Evolutionary conservation across 2,797 vertebrate species (phyloP), one percentile per base, ranked within the genome.

Genomic region (Myripristis murdjan): DNA sequence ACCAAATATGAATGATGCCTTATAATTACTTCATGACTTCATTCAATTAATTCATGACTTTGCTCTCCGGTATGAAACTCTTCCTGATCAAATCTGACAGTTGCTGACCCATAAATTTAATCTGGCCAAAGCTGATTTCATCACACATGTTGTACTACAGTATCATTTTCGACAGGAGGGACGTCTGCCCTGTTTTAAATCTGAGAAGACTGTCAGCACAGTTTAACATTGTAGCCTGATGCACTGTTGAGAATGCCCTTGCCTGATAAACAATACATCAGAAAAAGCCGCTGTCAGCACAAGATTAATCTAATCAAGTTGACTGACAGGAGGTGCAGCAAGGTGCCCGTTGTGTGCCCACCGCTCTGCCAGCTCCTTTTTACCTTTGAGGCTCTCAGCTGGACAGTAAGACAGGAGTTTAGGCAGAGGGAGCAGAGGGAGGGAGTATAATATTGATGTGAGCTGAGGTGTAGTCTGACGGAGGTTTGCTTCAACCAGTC

Each of bases 241-340:
- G 23, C 23, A 49, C 22, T 31, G 51, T 44, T 53, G 28, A 33
- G 11, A 28, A 39, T 49, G 66, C 3, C 23, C 20, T 31, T 59
- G 44, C 60, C 60, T 20, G 15, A 49, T 49, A 28, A 43, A 41
- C 16, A 22, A 23, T 22, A 12, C 14, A 54, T 41, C 18, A 9
- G 15, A 2, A 47, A 56, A 54, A 44, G 44, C 10, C 10, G 26
- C 12, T 51, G 22, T 41, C 23, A 51, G n/a, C 33, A 39, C 33
- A 39, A 41, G 5, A 10, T 35, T 24, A 23, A 67, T 54, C 18
- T 39, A 48, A 58, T 68, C 55, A 58, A 39, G 44, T 68, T 16
- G 3, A 69, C 16, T 51, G 33, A 41, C 46, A 59, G 28, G 24
- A 26, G 7, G 22, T 9, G 12, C 22, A 41, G 53, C 53, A 10